These are phyloP conservation scores for Anastrepha ludens DNA, from an alignment of 1,140 invertebrate genomes.

Conservation along the genomic window DNA sequence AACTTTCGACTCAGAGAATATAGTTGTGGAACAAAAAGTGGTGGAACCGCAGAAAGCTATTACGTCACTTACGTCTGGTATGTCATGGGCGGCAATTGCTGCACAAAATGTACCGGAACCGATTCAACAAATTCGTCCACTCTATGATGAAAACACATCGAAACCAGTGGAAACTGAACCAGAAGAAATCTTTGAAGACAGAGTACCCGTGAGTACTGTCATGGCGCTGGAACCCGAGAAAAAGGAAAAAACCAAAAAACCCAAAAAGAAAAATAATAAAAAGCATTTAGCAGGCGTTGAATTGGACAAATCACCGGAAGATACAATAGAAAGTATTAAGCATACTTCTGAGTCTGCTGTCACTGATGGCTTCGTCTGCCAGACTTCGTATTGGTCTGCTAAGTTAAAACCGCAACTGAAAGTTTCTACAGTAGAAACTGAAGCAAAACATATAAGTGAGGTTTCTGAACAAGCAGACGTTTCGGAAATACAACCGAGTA, in stretches of 20 bases:
- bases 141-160: constrained; percentile 55
- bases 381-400: constrained; percentile 71
- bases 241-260: constrained; percentile 64
- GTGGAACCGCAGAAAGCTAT: constrained; percentile 39
- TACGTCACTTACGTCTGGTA: constrained; percentile 60
- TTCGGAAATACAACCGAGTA: background rate
- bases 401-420: constrained; percentile 63
- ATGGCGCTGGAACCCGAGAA: constrained; percentile 54
- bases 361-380: constrained; percentile 62
- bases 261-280: constrained; percentile 67
- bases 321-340: background rate
- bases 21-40: background rate
- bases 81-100: constrained; percentile 71
- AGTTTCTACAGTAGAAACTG: background rate
- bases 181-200: background rate
- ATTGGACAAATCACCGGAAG: background rate
- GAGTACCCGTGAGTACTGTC: background rate
- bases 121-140: constrained; percentile 64
- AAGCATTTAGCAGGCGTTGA: constrained; percentile 56
- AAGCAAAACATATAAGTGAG: background rate
- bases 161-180: constrained; percentile 31
- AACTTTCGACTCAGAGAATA: background rate
- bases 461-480: background rate
- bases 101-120: constrained; percentile 72
- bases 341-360: background rate